Evolutionary conservation across 2,797 vertebrate species (phyloP).

Genomic region (Perodicticus potto): DNA sequence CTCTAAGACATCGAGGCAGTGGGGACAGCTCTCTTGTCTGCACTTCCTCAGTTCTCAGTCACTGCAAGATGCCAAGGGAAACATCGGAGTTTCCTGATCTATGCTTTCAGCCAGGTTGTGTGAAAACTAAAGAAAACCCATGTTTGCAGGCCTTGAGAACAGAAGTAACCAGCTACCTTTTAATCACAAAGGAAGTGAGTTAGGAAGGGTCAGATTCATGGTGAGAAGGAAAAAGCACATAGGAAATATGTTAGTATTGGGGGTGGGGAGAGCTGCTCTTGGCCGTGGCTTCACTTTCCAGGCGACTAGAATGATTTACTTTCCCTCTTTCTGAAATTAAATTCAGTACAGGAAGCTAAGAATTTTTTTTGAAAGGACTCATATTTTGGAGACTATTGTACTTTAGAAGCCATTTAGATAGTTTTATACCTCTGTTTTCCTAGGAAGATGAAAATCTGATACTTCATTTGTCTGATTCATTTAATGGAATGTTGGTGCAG

Average conservation of each 20-base stretch:
- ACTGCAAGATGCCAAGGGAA: constrained; percentile 54
- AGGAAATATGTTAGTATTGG: constrained; percentile 23
- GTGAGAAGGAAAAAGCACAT: neutral
- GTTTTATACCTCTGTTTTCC: neutral
- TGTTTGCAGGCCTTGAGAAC: constrained; percentile 61
- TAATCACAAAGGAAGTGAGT: constrained; percentile 38
- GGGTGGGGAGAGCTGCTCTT: neutral
- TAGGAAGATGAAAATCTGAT: constrained; percentile 12
- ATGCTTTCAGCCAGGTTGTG: constrained; percentile 51
- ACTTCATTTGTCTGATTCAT: neutral
- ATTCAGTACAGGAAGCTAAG: neutral
- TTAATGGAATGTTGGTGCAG: neutral
- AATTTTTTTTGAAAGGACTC: neutral
- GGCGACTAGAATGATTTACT: neutral
- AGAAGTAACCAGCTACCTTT: constrained; percentile 20
- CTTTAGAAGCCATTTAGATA: constrained; percentile 13
- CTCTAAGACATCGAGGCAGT: neutral
- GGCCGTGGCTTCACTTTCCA: neutral
- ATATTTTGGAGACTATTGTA: neutral
- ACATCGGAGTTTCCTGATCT: constrained; percentile 67
- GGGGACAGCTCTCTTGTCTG: neutral
- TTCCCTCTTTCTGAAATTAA: constrained; percentile 41
- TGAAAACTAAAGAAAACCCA: constrained; percentile 60
- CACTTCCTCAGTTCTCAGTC: constrained; percentile 36
- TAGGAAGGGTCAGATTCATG: constrained; percentile 1